A percentile compares a stretch with the other conserved stretches of the same genome.
phyloP scores from a whole-genome alignment of 1,140 invertebrate genomes.

The Cherax destructor region DNA sequence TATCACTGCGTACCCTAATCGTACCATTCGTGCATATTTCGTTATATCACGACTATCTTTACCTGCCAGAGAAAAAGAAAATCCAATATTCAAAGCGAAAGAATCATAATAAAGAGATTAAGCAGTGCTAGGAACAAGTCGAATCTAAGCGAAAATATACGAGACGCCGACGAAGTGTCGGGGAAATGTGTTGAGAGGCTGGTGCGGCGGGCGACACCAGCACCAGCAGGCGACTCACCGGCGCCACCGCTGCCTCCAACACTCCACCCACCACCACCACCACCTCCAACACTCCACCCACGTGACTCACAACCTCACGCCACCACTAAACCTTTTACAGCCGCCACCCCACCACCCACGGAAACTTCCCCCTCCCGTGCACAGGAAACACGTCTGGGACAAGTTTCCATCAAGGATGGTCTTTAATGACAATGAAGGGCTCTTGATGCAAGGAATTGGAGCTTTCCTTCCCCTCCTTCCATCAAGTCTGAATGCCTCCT shows the following conservation, averaged over 20 bases:
- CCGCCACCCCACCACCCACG: constrained; percentile 16
- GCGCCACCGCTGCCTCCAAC: constrained; percentile 28
- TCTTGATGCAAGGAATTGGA: too few species aligned
- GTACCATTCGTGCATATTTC: not conserved
- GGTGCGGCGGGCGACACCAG: constrained; percentile 46
- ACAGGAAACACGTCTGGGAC: not conserved
- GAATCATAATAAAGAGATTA: constrained; percentile 16
- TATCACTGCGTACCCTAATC: not conserved
- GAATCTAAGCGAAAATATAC: constrained; percentile 32
- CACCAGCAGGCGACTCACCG: constrained; percentile 32
- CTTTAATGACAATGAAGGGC: too few species aligned
- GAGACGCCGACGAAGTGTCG: constrained; percentile 19
- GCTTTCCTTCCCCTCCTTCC: too few species aligned
- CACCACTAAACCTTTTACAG: constrained; percentile 36
- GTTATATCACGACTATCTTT: not conserved
- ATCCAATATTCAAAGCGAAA: not conserved
- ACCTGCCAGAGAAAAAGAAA: not conserved
- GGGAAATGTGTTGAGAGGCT: constrained; percentile 18
- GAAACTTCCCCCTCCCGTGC: not conserved
- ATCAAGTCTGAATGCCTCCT: too few species aligned
- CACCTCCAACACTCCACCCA: constrained; percentile 52
- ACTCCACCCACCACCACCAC: constrained; percentile 56
- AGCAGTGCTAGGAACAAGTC: not conserved
- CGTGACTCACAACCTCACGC: constrained; percentile 62
- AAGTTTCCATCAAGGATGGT: too few species aligned